Percentiles rank a stretch among this genome's conserved stretches.
Evolutionary conservation across 2,113 vertebrate species (phyloP).

Genomic region (Pogona vitticeps): DNA sequence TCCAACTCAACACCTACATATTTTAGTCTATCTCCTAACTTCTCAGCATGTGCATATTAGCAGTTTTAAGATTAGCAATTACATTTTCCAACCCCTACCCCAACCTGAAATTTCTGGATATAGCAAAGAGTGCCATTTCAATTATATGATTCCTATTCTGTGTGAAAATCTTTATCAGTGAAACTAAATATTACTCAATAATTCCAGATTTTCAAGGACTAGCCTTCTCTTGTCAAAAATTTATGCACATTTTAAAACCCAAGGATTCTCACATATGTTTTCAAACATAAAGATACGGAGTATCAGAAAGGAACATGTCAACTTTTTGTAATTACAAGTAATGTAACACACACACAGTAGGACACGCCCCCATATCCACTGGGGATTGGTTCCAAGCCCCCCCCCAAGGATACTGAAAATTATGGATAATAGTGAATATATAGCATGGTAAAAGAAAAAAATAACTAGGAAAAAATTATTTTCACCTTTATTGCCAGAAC

Average conservation of each 20-base stretch:
- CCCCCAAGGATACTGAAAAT: too few species aligned
- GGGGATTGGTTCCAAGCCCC: too few species aligned
- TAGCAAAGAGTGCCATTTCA: neutral
- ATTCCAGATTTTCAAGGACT: neutral
- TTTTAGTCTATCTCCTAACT: neutral
- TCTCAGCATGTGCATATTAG: neutral
- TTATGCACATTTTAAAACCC: neutral
- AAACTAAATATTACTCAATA: neutral
- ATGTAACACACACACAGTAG: too few species aligned
- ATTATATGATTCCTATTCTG: neutral
- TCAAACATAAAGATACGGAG: slow-evolving; percentile 31
- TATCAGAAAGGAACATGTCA: neutral
- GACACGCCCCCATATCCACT: too few species aligned
- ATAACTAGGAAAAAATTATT: too few species aligned
- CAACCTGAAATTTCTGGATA: neutral
- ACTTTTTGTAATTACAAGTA: neutral
- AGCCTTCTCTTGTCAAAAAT: neutral
- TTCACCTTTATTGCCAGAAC: too few species aligned
- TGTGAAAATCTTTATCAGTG: neutral
- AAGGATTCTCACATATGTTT: neutral
- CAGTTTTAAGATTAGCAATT: neutral
- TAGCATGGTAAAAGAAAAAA: too few species aligned
- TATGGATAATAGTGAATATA: too few species aligned
- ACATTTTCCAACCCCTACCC: neutral
- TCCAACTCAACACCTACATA: neutral